Percentiles rank a stretch among this genome's conserved stretches.
phyloP scores from a whole-genome alignment of 2,888 invertebrate genomes.

The Phrixothrix hirtus region DNA sequence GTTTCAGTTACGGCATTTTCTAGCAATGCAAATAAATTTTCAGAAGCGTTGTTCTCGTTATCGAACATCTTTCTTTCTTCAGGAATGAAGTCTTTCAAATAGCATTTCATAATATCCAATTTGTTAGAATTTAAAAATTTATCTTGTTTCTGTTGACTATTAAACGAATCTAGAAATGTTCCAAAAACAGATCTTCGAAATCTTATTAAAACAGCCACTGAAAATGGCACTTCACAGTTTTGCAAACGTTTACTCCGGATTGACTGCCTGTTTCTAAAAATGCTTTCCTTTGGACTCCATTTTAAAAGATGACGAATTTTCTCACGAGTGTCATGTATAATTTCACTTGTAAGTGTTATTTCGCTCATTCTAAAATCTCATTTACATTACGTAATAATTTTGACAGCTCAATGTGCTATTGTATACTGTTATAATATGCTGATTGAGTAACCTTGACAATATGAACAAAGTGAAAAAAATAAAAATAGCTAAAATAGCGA shows the following conservation, averaged over 20 bases:
- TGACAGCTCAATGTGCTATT: too few species aligned
- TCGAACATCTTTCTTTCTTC: slow-evolving; percentile 35
- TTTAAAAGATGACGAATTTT: too few species aligned
- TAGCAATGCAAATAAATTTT: slow-evolving; percentile 36
- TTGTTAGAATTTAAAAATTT: slow-evolving; percentile 41
- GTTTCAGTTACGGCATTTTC: slow-evolving; percentile 38
- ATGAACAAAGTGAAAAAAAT: not conserved
- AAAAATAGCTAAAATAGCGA: too few species aligned
- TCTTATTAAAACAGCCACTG: slow-evolving; percentile 32
- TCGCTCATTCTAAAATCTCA: too few species aligned
- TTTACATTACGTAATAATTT: too few species aligned
- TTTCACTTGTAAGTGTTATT: too few species aligned
- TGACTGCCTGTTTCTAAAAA: slow-evolving; percentile 15
- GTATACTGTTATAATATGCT: too few species aligned
- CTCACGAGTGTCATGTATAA: too few species aligned
- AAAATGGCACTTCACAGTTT: slow-evolving; percentile 35
- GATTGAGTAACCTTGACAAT: too few species aligned
- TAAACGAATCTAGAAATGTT: slow-evolving; percentile 43
- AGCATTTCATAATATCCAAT: slow-evolving; percentile 40
- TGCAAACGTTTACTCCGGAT: slow-evolving; percentile 22
- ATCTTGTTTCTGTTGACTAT: slow-evolving; percentile 42
- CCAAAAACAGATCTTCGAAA: slow-evolving; percentile 44
- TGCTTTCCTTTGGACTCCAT: slow-evolving; percentile 15
- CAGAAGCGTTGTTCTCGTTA: slow-evolving; percentile 40
- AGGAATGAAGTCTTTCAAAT: slow-evolving; percentile 35